Evolutionary conservation across 2,113 vertebrate genomes (phyloP).

Genomic region (Crotalus tigris): DNA sequence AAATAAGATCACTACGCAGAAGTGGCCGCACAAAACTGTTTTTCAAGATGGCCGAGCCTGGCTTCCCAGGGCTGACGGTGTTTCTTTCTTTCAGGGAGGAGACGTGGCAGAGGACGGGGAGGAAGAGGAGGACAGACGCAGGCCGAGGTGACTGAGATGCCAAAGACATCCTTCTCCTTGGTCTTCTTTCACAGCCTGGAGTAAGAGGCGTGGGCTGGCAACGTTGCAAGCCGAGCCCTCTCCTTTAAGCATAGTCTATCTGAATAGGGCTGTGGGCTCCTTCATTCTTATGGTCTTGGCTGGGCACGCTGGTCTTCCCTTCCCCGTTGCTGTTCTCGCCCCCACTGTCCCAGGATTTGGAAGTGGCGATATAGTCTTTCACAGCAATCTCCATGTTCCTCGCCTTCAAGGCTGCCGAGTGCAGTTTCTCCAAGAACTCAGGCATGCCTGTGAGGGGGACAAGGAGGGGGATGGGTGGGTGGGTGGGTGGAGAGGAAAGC

Average conservation of each 20-base stretch:
- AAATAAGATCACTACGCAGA: slow-evolving; percentile 17
- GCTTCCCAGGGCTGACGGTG: not conserved
- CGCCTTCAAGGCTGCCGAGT: slow-evolving; percentile 82
- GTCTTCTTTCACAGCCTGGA: not conserved
- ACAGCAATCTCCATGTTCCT: slow-evolving; percentile 86
- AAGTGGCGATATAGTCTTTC: slow-evolving; percentile 79
- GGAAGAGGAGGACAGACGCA: slow-evolving; percentile 5
- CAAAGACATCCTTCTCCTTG: not conserved
- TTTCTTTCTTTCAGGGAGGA: not conserved
- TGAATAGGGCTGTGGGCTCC: slow-evolving; percentile 66
- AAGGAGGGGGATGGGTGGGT: not conserved
- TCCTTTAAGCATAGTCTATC: slow-evolving; percentile 82
- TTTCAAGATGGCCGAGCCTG: slow-evolving; percentile 25
- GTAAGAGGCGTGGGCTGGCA: not conserved
- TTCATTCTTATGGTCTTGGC: slow-evolving; percentile 75
- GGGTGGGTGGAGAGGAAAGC: not conserved
- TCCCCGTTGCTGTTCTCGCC: slow-evolving; percentile 29
- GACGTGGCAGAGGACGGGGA: not conserved
- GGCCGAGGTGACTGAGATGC: not conserved
- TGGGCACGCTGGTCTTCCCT: slow-evolving; percentile 56
- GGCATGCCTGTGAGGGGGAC: slow-evolving; percentile 79
- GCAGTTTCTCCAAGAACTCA: slow-evolving; percentile 90
- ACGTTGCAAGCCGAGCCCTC: not conserved
- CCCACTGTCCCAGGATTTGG: slow-evolving; percentile 58
- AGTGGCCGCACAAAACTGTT: slow-evolving; percentile 18